Conservation (phyloP, 37 sponge, comb jelly and placozoan species). For the Spongilla lacustris region DNA sequence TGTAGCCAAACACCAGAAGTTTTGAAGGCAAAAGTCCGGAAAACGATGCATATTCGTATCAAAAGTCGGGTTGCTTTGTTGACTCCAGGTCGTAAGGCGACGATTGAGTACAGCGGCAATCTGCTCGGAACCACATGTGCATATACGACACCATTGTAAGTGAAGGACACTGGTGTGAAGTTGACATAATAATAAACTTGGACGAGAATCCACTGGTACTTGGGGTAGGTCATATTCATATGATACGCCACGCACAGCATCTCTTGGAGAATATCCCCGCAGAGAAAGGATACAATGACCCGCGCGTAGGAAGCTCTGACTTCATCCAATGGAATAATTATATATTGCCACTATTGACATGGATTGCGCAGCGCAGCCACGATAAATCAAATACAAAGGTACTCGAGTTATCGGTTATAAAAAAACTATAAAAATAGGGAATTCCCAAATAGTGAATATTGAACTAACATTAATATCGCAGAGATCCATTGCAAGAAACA, state of each 20-base stretch:
- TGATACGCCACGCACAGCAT: slow-evolving; percentile 10
- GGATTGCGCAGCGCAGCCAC: too few relatives aligned
- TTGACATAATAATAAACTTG: neutral
- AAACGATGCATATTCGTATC: too few relatives aligned
- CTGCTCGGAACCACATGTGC: neutral
- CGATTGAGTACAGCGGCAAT: neutral
- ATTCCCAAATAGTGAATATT: too few relatives aligned
- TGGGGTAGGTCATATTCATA: neutral
- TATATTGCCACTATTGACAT: too few relatives aligned
- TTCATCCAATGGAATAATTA: neutral
- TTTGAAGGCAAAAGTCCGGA: too few relatives aligned
- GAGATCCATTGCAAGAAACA: too few relatives aligned
- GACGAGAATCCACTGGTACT: slow-evolving; percentile 28
- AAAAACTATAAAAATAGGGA: too few relatives aligned
- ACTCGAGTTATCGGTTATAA: too few relatives aligned
- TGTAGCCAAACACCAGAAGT: too few relatives aligned
- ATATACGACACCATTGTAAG: neutral
- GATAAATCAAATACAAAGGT: too few relatives aligned
- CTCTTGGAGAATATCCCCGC: neutral
- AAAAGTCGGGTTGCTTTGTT: too few relatives aligned
- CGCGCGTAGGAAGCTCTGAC: neutral
- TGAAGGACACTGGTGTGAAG: neutral
- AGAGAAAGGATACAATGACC: neutral
- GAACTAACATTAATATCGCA: too few relatives aligned
- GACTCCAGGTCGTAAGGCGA: neutral